Base-by-base conservation (phyloP, 2,797 vertebrate species). In the Mycteria americana region DNA sequence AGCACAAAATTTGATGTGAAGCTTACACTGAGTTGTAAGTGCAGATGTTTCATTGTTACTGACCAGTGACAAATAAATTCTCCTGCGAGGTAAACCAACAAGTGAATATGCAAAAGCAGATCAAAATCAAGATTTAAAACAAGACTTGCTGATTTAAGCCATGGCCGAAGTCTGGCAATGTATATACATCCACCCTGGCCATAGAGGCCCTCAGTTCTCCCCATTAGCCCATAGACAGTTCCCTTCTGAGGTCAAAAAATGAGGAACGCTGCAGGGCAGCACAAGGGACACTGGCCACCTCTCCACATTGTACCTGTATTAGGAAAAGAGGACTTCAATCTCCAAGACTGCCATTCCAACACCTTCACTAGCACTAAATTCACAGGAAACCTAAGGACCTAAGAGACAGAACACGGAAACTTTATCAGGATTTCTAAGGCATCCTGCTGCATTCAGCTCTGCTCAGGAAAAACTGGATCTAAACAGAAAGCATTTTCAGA, bases 321-420 rank as follows among this genome's bases (percentile, higher is more conserved):
- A 91, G 84, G 93, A 75, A 96, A 95, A 97, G 88, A 95, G 72
- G 94, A 88, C 92, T 97, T 97, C 95, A 96, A 92, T 90, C 94
- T 96, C 95, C 96, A 94, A 94, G 93, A 88, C 73, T 96, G 96
- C 93, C 94, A 95, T 93, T 96, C 94, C 95, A 95, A 77, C 86
- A 96, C 92, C 95, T 97, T 51, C 91, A 95, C 96, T 97, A 97
- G 95, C 92, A 95, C 95, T 97, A 95, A 94, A 95, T 95, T 95
- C 96, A 95, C 93, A 93, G 95, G 96, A 97, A 94, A 86, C 93
- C 93, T 95, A 96, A 95, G 75, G 92, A 97, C 94, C 70, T 53
- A 64, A 93, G 93, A 97, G 84, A 97, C 93, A 97, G 93, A 97
- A 96, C 88, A 95, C 0, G 92, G 94, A 97, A 88, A 95, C 84